Evolutionary conservation across 2,888 invertebrate species (phyloP), one percentile per base, ranked within the genome.

Genomic region (Acleris literana): DNA sequence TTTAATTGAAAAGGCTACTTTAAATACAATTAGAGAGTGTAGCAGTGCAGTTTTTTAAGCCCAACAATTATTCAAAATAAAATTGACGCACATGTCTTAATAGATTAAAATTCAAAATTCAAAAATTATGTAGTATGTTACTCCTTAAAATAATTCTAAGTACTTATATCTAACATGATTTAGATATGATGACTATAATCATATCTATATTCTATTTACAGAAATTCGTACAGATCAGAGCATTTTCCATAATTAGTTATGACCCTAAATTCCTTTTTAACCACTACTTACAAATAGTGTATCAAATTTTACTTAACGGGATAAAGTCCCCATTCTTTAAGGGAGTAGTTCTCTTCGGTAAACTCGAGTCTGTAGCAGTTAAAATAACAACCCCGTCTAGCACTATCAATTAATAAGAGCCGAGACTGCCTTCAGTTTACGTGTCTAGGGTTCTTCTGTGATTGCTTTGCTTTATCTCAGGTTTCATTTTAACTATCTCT

Each of bases 321-420:
- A 46, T 46, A 46, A 17, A 17, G 17, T 46, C n/a, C n/a, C 16
- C n/a, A n/a, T 46, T 46, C 46, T 46, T 46, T 17, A 6, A 46
- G 16, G 17, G 6, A 46, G 46, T 17, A 16, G 17, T 46, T 46
- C 17, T 46, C 17, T 46, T 46, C 17, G n/a, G 46, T n/a, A 46
- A 5, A 46, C 46, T 39, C 46, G 46, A 29, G 53, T 17, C 29
- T 9, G 33, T 5, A 17, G 20, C 39, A 64, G 43, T 33, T 64
- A 59, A 59, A 60, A 64, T 49, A 64, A 55, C 25, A 55, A 29
- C 25, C 43, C 13, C 33, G 55, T 48, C 46, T 46, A 54, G 39
- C 64, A 44, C 55, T 54, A 64, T 64, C 59, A 60, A 60, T 48
- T 60, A 60, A 60, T 64, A 46, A 25, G 46, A 22, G 46, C 39